Evolutionary conservation across 2,113 vertebrate genomes (phyloP).

Genomic region (Dunckerocampus dactyliophorus): DNA sequence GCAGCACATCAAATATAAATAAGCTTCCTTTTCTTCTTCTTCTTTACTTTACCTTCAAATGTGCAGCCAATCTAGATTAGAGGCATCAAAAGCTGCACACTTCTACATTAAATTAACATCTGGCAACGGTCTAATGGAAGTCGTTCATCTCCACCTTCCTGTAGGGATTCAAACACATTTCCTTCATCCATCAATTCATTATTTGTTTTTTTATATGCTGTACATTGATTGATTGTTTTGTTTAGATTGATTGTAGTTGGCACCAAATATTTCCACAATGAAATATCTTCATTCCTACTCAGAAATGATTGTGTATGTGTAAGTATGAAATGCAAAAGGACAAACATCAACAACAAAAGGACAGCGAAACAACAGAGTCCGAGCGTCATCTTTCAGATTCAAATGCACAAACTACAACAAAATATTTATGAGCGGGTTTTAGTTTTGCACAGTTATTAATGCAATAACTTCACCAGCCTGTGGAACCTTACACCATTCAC

Average conservation of each 20-base stretch:
- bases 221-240: conserved; percentile 39
- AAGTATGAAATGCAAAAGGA: no score
- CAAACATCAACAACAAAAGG: no score
- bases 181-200: neutral
- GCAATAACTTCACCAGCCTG: no score
- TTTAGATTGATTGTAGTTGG: conserved; percentile 1
- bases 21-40: conserved; percentile 33
- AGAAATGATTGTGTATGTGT: no score
- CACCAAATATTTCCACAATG: no score
- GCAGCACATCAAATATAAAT: conserved; percentile 54
- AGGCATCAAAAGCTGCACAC: conserved; percentile 27
- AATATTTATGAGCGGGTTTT: no score
- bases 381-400: no score
- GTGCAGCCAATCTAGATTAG: conserved; percentile 2
- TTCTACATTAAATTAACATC: conserved; percentile 67
- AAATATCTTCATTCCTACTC: no score
- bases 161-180: neutral
- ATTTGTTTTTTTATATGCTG: conserved; percentile 60
- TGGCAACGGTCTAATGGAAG: conserved; percentile 69
- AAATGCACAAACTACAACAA: no score
- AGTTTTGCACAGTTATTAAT: no score
- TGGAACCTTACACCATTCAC: no score
- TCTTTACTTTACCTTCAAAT: conserved; percentile 19
- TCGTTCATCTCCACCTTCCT: conserved; percentile 62
- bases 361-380: no score